Evolutionary conservation across 2,797 vertebrate species (phyloP).

Genomic region (Triplophysa bombifrons): DNA sequence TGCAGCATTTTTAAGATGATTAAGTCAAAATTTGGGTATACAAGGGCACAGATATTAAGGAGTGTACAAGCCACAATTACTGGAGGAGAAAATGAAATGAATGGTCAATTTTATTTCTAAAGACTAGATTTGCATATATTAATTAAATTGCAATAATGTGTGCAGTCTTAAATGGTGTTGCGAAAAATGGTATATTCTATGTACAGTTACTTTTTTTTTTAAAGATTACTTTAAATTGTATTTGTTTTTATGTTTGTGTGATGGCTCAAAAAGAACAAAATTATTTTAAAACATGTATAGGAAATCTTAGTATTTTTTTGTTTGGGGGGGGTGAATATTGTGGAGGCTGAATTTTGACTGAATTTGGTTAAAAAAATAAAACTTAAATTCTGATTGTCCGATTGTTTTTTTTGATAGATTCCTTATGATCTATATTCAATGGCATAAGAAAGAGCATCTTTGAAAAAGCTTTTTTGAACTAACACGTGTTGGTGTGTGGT

Average conservation of each 20-base stretch:
- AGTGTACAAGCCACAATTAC: conserved; percentile 51
- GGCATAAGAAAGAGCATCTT: background rate
- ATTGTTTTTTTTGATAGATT: conserved; percentile 34
- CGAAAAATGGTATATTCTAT: conserved; percentile 81
- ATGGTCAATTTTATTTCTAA: conserved; percentile 53
- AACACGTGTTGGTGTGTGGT: background rate
- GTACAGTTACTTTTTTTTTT: conserved; percentile 79
- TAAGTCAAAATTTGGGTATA: conserved; percentile 27
- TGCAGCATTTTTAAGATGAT: background rate
- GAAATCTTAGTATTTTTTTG: conserved; percentile 75
- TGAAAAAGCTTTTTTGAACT: background rate
- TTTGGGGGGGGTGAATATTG: conserved; percentile 52
- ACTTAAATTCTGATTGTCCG: conserved; percentile 61
- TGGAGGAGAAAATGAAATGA: conserved; percentile 48
- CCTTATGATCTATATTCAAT: background rate
- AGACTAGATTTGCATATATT: conserved; percentile 67
- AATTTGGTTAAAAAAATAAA: conserved; percentile 82
- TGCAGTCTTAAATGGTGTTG: conserved; percentile 75
- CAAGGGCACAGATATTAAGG: conserved; percentile 30
- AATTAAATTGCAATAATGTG: conserved; percentile 73
- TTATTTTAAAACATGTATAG: conserved; percentile 76
- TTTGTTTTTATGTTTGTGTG: conserved; percentile 79
- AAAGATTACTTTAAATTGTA: conserved; percentile 70
- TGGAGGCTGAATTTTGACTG: conserved; percentile 60
- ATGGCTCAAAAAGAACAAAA: conserved; percentile 79